Evolutionary conservation across 2,113 vertebrate species (phyloP).

Genomic region (Porphyrio hochstetteri): DNA sequence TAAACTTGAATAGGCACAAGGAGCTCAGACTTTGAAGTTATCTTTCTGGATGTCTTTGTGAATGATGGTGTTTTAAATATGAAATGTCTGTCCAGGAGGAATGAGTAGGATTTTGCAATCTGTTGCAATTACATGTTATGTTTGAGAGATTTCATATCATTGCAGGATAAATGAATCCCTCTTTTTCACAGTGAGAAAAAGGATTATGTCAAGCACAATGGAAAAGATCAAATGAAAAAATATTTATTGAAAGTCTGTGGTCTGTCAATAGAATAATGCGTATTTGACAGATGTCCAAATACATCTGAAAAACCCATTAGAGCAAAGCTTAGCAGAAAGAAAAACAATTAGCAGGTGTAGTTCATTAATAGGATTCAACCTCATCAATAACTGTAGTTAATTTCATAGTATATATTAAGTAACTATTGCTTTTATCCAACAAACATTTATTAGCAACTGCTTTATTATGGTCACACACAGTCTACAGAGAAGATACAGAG

Average conservation of each 20-base stretch:
- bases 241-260: background rate
- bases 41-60: background rate
- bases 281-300: background rate
- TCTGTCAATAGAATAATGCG: background rate
- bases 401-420: background rate
- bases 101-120: background rate
- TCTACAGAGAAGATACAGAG: background rate
- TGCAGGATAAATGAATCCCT: background rate
- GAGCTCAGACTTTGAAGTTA: background rate
- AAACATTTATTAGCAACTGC: background rate
- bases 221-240: background rate
- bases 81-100: background rate
- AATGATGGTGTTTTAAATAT: background rate
- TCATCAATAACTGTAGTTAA: background rate
- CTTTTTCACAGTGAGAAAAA: background rate
- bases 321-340: background rate
- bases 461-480: background rate
- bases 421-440: background rate
- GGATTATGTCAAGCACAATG: background rate
- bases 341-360: background rate
- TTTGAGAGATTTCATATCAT: background rate
- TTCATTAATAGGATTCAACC: background rate
- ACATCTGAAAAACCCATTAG: background rate
- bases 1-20: background rate
- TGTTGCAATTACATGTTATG: background rate